Base-by-base conservation (phyloP, 2,888 invertebrate species). In the Eurytoma adleriae region DNA sequence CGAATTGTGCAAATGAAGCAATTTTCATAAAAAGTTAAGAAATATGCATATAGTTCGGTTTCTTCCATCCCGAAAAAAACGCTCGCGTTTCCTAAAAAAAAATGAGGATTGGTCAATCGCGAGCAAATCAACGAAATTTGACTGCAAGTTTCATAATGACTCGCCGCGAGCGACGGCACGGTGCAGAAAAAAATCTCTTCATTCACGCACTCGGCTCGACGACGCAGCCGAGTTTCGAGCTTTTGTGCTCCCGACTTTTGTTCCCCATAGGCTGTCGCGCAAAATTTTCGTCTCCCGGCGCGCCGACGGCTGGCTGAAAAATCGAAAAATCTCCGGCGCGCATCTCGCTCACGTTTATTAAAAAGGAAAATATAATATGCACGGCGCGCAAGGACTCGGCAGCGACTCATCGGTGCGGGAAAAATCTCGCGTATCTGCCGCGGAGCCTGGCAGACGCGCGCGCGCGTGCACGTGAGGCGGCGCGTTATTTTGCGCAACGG, bases 241-340 rank as follows among this genome's bases (percentile, higher is more conserved):
- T 72, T 72, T 72, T 72, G 71, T 72, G 64, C 40, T 18, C 40
- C 54, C 40, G 40, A 18, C 64, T 48, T 64, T 64, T 64, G 64
- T 64, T 48, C 48, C 62, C 7, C 7, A 0, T 64, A 7, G 40
- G 30, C 13, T 30, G 54, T 54, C 54, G 54, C 54, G 54, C 16
- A 27, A 66, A 59, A 70, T 40, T 48, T 70, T 59, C 30, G 59
- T 48, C 30, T 20, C 59, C 30, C 59, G 24, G 20, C 48, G 56
- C 54, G 7, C 13, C 1, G 16, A 13, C 13, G 20, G 13, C 7
- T 40, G 10, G 7, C 7, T 40, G 40, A 40, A 40, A 40, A 40
- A 40, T 10, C 40, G 10, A 40, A 40, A 40, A 20, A 24, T 3
- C 14, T 18, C 3, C 48, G 13, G 24, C 13, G 2, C 12, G 3